These are phyloP conservation scores for Megaceryle torquata DNA, from an alignment of 2,113 vertebrate genomes.

Conservation along the genomic window DNA sequence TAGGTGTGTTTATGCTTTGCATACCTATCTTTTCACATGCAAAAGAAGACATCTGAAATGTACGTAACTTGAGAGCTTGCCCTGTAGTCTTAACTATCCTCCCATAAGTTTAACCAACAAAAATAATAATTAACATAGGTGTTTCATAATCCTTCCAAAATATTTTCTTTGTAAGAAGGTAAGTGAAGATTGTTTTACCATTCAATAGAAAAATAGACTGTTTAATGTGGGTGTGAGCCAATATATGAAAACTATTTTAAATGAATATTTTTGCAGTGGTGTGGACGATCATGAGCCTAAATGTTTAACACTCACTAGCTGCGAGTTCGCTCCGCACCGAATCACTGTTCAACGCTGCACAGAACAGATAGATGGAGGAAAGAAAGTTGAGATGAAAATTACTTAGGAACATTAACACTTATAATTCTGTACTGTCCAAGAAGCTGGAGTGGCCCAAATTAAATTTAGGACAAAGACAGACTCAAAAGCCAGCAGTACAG, in stretches of 20 bases:
- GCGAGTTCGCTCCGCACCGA: not conserved
- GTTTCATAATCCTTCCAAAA: constrained; percentile 13
- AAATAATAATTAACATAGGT: constrained; percentile 36
- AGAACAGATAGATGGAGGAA: not conserved
- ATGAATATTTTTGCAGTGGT: constrained; percentile 1
- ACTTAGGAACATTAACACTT: not conserved
- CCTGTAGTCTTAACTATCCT: not conserved
- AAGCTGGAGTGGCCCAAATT: not conserved
- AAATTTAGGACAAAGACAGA: not conserved
- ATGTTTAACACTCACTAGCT: not conserved
- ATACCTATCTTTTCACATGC: not conserved
- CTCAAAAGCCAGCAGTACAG: not conserved
- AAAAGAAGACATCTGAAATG: not conserved
- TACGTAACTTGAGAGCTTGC: not conserved
- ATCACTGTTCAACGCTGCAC: not conserved
- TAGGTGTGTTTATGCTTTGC: not conserved
- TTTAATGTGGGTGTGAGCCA: not conserved
- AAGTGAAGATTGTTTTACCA: constrained; percentile 10
- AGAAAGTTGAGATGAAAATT: not conserved
- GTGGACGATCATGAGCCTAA: not conserved
- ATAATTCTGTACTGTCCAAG: not conserved
- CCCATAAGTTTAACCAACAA: constrained; percentile 32
- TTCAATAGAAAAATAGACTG: not conserved
- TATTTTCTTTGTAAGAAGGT: constrained; percentile 33
- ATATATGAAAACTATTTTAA: constrained; percentile 16